Conservation (phyloP, 2,888 invertebrate species). For the Volucella inanis region DNA sequence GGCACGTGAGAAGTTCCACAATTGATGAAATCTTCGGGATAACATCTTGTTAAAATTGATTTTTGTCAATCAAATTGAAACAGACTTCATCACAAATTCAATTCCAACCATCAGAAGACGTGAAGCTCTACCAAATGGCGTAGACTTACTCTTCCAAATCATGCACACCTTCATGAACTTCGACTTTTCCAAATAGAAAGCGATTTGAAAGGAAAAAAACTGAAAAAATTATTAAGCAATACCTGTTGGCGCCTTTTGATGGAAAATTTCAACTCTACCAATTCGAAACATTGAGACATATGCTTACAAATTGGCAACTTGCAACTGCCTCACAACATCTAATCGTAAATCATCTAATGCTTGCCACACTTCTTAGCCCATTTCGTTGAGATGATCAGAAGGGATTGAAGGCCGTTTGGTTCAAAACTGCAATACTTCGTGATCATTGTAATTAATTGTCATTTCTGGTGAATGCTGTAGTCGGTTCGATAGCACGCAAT, state of each 20-base stretch:
- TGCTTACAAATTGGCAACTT: not conserved
- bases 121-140: too few relatives aligned
- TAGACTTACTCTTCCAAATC: too few relatives aligned
- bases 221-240: not conserved
- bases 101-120: too few relatives aligned
- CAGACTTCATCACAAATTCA: too few relatives aligned
- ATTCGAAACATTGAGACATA: constrained; percentile 5
- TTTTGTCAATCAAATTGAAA: too few relatives aligned
- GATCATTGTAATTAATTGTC: constrained; percentile 44
- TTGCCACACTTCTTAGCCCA: constrained; percentile 6
- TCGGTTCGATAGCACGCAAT: constrained; percentile 19
- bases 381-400: not conserved
- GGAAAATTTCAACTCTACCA: not conserved
- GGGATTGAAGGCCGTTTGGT: constrained; percentile 22
- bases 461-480: constrained; percentile 39
- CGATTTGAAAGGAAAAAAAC: too few relatives aligned
- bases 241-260: not conserved
- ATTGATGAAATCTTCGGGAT: too few relatives aligned
- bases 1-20: too few relatives aligned
- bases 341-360: not conserved
- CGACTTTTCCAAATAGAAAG: too few relatives aligned
- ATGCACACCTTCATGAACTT: too few relatives aligned
- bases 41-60: too few relatives aligned
- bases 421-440: constrained; percentile 48
- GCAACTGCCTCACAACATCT: not conserved